Percentiles rank a stretch among this genome's conserved stretches.
Conservation (phyloP, 2,113 vertebrate species). For the Chaenocephalus aceratus region DNA sequence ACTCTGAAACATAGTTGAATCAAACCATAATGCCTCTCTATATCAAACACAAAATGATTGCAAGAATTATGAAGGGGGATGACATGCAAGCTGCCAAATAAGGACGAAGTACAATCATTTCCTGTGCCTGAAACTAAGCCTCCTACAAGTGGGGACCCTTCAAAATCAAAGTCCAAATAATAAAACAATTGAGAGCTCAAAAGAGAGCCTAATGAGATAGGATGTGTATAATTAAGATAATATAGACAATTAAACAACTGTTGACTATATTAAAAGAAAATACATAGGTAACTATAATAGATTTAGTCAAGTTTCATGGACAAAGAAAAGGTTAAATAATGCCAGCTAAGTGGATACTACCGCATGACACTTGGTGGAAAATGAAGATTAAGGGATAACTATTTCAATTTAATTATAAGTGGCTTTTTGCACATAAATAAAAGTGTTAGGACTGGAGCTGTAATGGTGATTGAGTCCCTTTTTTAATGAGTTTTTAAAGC, state of each 20-base stretch:
- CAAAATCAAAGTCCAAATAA: conserved; percentile 20
- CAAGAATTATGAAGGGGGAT: not conserved
- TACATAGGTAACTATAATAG: not conserved
- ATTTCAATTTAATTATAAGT: not conserved
- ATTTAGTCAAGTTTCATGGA: not conserved
- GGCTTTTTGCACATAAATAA: not conserved
- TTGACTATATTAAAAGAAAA: not conserved
- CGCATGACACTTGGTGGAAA: not conserved
- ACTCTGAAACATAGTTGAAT: not conserved
- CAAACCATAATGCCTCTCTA: not conserved
- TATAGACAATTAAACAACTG: not conserved
- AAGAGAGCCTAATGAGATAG: not conserved
- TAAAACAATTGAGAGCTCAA: not conserved
- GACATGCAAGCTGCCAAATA: not conserved
- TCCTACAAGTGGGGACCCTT: not conserved
- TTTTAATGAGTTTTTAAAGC: not conserved
- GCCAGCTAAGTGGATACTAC: no score
- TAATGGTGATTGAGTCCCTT: not conserved
- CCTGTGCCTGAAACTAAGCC: no score
- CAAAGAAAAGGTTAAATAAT: not conserved
- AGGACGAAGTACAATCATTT: not conserved
- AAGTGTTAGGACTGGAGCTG: not conserved
- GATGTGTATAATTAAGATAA: not conserved
- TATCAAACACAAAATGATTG: not conserved
- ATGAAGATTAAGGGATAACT: not conserved